These are phyloP conservation scores for Hartigia nigra DNA, from an alignment of 2,888 invertebrate species.

Conservation along the genomic window DNA sequence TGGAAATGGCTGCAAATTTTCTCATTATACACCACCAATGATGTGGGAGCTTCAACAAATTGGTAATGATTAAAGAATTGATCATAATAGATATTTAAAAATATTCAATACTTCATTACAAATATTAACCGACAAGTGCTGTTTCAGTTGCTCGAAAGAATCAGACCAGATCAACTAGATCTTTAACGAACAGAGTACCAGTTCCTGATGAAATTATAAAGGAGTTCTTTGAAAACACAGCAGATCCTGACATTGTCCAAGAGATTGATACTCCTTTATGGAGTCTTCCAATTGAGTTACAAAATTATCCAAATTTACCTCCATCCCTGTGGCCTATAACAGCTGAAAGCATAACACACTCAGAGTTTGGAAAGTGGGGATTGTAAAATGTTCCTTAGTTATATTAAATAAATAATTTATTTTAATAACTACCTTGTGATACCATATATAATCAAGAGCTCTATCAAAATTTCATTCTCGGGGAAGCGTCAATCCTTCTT, in stretches of 20 bases:
- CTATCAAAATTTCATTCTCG: neutral
- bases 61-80: constrained; percentile 57
- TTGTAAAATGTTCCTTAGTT: constrained; percentile 25
- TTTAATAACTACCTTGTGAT: neutral
- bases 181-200: constrained; percentile 47
- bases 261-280: constrained; percentile 69
- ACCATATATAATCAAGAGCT: neutral
- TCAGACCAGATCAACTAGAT: constrained; percentile 32
- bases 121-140: neutral
- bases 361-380: constrained; percentile 72
- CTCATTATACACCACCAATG: constrained; percentile 75
- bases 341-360: constrained; percentile 68
- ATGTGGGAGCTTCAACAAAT: constrained; percentile 69
- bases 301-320: constrained; percentile 69
- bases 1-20: constrained; percentile 75
- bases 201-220: constrained; percentile 45
- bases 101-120: neutral
- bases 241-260: constrained; percentile 54
- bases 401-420: neutral
- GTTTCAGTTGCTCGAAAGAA: constrained; percentile 59
- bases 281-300: constrained; percentile 69
- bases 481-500: neutral
- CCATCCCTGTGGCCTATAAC: constrained; percentile 72
- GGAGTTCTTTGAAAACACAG: constrained; percentile 53
- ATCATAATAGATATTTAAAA: neutral